phyloP scores from a whole-genome alignment of 35 echinoderm and acorn worm species.

The Acanthaster planci region DNA sequence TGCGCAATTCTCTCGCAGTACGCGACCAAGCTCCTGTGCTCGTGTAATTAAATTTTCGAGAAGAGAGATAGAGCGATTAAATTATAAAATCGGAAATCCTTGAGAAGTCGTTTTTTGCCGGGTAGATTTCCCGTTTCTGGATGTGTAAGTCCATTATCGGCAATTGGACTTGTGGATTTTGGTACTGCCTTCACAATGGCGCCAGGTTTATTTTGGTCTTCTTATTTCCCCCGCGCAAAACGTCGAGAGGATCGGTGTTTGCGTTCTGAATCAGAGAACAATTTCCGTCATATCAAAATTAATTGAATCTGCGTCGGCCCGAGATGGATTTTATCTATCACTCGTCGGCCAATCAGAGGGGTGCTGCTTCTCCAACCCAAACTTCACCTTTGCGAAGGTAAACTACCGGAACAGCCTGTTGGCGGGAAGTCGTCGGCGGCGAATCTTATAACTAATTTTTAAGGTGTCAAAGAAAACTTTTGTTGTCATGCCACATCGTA shows the following conservation, averaged over 20 bases:
- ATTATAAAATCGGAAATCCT: slow-evolving; percentile 24
- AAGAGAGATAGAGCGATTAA: not conserved
- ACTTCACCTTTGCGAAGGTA: too few species aligned
- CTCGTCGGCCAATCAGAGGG: slow-evolving; percentile 5
- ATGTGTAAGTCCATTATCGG: slow-evolving; percentile 2
- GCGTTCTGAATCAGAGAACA: too few species aligned
- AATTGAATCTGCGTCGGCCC: too few species aligned
- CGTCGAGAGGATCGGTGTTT: too few species aligned
- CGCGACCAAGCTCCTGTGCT: not conserved
- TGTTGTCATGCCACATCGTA: too few species aligned
- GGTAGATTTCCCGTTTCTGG: not conserved
- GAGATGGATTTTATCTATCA: not conserved
- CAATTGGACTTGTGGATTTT: slow-evolving; percentile 1
- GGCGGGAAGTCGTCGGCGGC: slow-evolving; percentile 3
- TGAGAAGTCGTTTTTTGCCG: slow-evolving; percentile 12
- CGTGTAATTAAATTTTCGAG: slow-evolving; percentile 8
- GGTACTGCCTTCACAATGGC: not conserved
- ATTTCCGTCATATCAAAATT: too few species aligned
- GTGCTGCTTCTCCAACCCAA: too few species aligned
- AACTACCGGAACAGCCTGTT: not conserved
- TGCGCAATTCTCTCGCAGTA: too few species aligned
- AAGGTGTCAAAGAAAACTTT: too few species aligned
- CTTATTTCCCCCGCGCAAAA: too few species aligned
- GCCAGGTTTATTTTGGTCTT: not conserved
- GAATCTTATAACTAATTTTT: too few species aligned